Percentiles rank a stretch among this genome's conserved stretches.
phyloP scores from a whole-genome alignment of 2,797 vertebrate genomes.

The Rallus crepitans region DNA sequence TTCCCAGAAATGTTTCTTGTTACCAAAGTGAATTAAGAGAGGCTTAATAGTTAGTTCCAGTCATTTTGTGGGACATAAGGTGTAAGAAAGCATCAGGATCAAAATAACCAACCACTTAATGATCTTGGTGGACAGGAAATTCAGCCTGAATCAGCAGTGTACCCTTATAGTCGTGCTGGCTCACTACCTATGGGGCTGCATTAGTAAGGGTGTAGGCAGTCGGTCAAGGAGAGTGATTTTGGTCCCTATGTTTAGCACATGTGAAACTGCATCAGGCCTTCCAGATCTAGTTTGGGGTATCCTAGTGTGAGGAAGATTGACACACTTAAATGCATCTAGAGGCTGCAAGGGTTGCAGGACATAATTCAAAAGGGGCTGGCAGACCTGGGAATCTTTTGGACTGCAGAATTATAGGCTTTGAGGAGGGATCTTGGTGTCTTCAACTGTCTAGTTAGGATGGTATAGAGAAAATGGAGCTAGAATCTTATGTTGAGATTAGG shows the following conservation, averaged over 20 bases:
- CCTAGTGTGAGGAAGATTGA: neutral
- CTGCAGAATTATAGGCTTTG: neutral
- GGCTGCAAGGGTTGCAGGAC: neutral
- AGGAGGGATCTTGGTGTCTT: neutral
- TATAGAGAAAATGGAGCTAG: neutral
- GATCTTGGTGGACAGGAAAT: neutral
- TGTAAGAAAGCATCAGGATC: neutral
- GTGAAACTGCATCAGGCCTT: neutral
- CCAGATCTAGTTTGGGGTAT: neutral
- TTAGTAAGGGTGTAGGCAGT: neutral
- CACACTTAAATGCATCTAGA: neutral
- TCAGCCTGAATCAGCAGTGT: neutral
- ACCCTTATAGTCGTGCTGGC: neutral
- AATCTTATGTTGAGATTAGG: neutral
- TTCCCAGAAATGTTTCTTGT: neutral
- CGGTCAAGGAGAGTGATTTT: neutral
- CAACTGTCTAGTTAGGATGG: neutral
- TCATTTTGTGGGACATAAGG: neutral
- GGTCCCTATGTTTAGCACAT: rapidly evolving
- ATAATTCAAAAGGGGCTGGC: neutral
- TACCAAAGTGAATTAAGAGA: neutral
- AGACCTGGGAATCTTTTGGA: neutral
- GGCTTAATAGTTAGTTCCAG: neutral
- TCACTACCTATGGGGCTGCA: rapidly evolving
- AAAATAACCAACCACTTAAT: neutral